A percentile compares a stretch with the other conserved stretches of the same genome.
These are phyloP conservation scores for Sarcophaga carnaria DNA, from an alignment of 2,888 invertebrate genomes.

Conservation along the genomic window DNA sequence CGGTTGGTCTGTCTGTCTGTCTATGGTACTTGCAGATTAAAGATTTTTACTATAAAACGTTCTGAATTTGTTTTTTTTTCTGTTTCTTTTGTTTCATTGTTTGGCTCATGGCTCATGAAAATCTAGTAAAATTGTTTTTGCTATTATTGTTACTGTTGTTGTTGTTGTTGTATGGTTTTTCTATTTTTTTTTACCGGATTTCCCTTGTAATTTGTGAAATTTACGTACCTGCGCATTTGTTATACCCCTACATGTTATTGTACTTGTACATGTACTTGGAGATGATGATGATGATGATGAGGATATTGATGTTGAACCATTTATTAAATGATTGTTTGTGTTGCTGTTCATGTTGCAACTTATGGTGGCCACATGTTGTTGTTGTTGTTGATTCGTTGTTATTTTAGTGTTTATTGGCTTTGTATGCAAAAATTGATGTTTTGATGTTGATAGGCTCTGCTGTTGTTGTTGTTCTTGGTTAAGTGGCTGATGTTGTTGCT, in stretches of 20 bases:
- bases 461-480: constrained; percentile 40
- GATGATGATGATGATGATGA: constrained; percentile 12
- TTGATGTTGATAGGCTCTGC: constrained; percentile 30
- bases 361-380: constrained; percentile 57
- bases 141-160: constrained; percentile 12
- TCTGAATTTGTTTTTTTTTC: background rate
- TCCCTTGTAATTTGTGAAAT: constrained; percentile 60
- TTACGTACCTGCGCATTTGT: constrained; percentile 71
- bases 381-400: constrained; percentile 41
- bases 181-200: constrained; percentile 52
- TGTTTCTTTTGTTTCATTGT: background rate
- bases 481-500: constrained; percentile 46
- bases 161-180: constrained; percentile 4
- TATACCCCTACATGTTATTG: constrained; percentile 42
- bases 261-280: background rate
- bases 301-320: constrained; percentile 14
- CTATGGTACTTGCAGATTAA: constrained; percentile 20
- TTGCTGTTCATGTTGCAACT: constrained; percentile 31
- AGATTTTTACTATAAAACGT: constrained; percentile 21
- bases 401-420: constrained; percentile 69
- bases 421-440: constrained; percentile 70
- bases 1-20: constrained; percentile 16
- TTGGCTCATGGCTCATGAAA: background rate
- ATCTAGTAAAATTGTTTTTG: background rate
- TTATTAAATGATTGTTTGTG: constrained; percentile 39